Base-by-base conservation (phyloP, 2,113 vertebrate genomes). In the Chiloscyllium plagiosum region DNA sequence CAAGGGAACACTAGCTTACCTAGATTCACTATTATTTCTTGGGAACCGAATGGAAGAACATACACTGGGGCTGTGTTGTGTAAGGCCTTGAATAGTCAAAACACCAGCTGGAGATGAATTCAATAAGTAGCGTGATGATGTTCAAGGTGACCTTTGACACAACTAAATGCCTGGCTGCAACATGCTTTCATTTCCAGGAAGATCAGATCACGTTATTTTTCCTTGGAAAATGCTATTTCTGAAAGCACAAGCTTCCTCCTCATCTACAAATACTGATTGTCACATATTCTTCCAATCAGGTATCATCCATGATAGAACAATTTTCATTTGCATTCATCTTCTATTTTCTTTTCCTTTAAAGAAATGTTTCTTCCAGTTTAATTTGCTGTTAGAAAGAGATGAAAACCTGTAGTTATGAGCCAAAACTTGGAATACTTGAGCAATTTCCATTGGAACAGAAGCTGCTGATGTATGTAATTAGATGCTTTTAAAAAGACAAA, bases 301-400 rank as follows among this genome's bases (percentile, higher is more conserved):
- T 22, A 50, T 33, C 13, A 56, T 50, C 50, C 8, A 29, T 89
- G 86, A 56, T 10, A 56, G 56, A 50, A 26, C 37, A 33, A 33
- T 76, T 13, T 42, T 83, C n/a, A 83, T 83, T 83, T 83, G 26
- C 33, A 47, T 47, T 85, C 70, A 50, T 33, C 22, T 95, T 65
- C 50, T 56, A 56, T 6, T 47, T 10, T 24, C 65, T 66, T 37
- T 95, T 96, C 97, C 96, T 97, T 96, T 2, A 94, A 69, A 1
- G 66, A 94, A 29, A 2, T 33, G 66, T 66, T 4, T 96, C 96
- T 96, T 87, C 47, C 85, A 24, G 2, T 6, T 20, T 22, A 7
- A 87, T 52, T 87, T 24, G 7, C 26, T 87, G 24, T 19, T 83
- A 42, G 17, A n/a, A 42, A 47, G 13, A n/a, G n/a, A 42, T 42